These are phyloP conservation scores for Natrix natrix DNA, from an alignment of 2,797 vertebrate genomes.

Conservation along the genomic window DNA sequence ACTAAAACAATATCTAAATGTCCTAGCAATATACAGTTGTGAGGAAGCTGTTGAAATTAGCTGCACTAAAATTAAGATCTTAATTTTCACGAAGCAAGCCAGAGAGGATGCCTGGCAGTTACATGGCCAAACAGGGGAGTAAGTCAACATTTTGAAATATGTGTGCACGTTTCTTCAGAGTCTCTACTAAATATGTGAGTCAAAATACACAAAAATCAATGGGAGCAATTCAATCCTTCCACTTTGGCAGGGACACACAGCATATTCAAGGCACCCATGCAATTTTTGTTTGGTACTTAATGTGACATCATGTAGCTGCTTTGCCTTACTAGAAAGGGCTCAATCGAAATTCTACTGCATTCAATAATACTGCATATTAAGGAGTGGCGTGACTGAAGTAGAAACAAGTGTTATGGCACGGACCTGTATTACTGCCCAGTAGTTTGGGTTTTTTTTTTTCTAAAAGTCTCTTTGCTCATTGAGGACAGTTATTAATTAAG, in stretches of 20 bases:
- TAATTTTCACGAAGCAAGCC: not conserved
- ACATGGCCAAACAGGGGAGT: not conserved
- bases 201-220: not conserved
- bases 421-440: not conserved
- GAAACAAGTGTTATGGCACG: not conserved
- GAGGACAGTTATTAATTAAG: not conserved
- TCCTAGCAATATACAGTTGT: not conserved
- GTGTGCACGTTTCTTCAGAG: not conserved
- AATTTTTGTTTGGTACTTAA: not conserved
- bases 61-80: not conserved
- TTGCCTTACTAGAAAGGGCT: not conserved
- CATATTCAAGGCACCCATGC: not conserved
- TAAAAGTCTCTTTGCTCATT: not conserved
- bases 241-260: not conserved
- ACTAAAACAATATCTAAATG: not conserved
- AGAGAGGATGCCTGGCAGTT: not conserved
- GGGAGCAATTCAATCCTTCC: not conserved
- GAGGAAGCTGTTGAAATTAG: not conserved
- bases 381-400: not conserved
- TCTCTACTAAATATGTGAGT: not conserved
- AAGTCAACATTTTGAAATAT: not conserved
- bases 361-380: not conserved
- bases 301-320: not conserved
- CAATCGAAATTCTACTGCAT: not conserved
- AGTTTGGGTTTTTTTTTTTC: not conserved